A percentile compares a stretch with the other conserved stretches of the same genome.
Conservation (phyloP, 2,797 vertebrate species). For the Malacoraja senta region DNA sequence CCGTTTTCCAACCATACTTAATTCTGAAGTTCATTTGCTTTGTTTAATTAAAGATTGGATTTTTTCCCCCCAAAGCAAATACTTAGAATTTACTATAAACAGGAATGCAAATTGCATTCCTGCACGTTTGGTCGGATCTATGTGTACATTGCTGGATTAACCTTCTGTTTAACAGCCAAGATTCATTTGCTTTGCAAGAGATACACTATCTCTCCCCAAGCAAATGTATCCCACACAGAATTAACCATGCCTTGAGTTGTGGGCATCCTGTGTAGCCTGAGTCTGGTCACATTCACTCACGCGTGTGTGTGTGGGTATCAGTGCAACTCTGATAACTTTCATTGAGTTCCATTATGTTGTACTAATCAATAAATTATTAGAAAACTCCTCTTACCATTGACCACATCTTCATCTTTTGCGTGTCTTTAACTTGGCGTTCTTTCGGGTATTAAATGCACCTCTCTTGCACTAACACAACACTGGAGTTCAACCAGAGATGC, state of each 20-base stretch:
- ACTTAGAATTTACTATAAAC: background rate
- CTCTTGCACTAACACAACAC: background rate
- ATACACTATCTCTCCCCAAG: background rate
- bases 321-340: background rate
- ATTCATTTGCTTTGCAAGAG: background rate
- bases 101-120: background rate
- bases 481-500: background rate
- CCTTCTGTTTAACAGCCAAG: background rate
- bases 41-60: background rate
- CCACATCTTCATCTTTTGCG: background rate
- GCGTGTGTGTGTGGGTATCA: no score
- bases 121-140: background rate
- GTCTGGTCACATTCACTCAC: no score
- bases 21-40: slow-evolving; percentile 1
- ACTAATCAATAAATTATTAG: slow-evolving; percentile 20
- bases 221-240: background rate
- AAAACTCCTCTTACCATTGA: background rate
- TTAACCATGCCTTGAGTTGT: background rate
- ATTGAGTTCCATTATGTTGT: background rate
- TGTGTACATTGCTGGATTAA: background rate
- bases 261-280: background rate
- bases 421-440: background rate
- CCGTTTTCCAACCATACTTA: background rate
- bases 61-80: background rate
- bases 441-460: background rate